Evolutionary conservation across 2,113 vertebrate genomes (phyloP), one percentile per base, ranked within the genome.

Genomic region (Melanotaenia duboulayi): DNA sequence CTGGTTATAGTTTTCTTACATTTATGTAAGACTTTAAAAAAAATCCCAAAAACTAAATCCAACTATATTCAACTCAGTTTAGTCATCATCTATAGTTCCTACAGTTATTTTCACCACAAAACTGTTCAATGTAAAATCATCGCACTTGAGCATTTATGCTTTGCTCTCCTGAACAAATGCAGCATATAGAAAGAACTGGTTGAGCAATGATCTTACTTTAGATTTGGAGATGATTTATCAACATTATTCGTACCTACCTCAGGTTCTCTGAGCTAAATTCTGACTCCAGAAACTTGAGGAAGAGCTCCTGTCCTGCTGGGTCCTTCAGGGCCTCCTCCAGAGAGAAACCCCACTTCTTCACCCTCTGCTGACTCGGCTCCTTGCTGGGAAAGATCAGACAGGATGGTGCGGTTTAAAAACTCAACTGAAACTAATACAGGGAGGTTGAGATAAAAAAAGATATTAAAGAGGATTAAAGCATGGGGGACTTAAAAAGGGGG

Each of bases 251-350:
- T 14, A 16, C 87, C 96, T 86, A 99, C 98, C 96, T 95, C 90
- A 99, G 94, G 90, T 99, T 99, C 94, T 99, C 98, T 0, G 98
- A 99, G 92, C 98, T 99, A 87, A 99, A 99, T 91, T 99, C 98
- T 0, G 97, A 99, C 91, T 99, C 97, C 82, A 99, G 89, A 88
- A 99, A 99, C 85, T 97, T 96, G 65, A 99, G 95, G 81, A 99
- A 99, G 80, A 97, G 97, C 57, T 99, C 97, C 49, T 93, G 95
- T 40, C 98, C 98, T 44, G 95, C 94, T 1, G 96, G 95, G 84
- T 99, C 98, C 89, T 98, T 99, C 78, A 99, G 87, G 37, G 97
- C 95, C 82, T 99, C 98, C 42, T 99, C 96, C 77, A 99, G 93
- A 55, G 96, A 97, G 91, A 99, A 99, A 12, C 95, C 97, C 98